phyloP scores from a whole-genome alignment of 2,888 invertebrate species.

The Meteorus cinctellus region DNA sequence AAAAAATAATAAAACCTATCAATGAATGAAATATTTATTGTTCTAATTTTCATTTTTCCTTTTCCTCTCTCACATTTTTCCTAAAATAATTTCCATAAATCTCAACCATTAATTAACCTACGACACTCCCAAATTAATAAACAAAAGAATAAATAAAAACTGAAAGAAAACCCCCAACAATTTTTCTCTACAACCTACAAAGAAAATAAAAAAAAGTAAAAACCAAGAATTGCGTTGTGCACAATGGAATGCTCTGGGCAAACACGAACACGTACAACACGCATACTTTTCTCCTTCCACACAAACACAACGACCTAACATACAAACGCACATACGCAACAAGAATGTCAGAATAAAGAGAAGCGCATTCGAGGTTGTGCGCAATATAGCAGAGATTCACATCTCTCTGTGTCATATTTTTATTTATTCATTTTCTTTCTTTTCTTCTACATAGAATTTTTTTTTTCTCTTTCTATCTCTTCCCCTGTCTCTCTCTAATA shows the following conservation, averaged over 20 bases:
- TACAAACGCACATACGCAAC: background rate
- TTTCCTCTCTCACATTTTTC: no score
- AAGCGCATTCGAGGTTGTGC: background rate
- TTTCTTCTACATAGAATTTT: background rate
- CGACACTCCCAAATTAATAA: no score
- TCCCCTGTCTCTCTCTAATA: no score
- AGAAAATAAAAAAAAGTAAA: background rate
- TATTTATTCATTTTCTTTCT: background rate
- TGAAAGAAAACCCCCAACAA: background rate
- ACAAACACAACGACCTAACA: conserved; percentile 13
- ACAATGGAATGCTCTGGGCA: conserved; percentile 65
- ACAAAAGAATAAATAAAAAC: no score
- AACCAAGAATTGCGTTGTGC: background rate
- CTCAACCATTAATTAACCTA: no score
- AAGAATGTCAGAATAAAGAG: conserved; percentile 15
- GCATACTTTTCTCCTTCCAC: background rate
- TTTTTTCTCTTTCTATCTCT: no score
- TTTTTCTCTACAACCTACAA: background rate
- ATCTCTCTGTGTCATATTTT: background rate
- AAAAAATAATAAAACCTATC: conserved; percentile 19
- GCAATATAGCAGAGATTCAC: background rate
- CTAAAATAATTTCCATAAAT: no score
- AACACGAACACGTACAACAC: conserved; percentile 56
- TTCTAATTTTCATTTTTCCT: background rate
- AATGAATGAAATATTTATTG: background rate